Percentiles rank a stretch among this genome's conserved stretches.
Evolutionary conservation across 1,140 invertebrate species (phyloP).

Genomic region (Zaprionus gabonicus): DNA sequence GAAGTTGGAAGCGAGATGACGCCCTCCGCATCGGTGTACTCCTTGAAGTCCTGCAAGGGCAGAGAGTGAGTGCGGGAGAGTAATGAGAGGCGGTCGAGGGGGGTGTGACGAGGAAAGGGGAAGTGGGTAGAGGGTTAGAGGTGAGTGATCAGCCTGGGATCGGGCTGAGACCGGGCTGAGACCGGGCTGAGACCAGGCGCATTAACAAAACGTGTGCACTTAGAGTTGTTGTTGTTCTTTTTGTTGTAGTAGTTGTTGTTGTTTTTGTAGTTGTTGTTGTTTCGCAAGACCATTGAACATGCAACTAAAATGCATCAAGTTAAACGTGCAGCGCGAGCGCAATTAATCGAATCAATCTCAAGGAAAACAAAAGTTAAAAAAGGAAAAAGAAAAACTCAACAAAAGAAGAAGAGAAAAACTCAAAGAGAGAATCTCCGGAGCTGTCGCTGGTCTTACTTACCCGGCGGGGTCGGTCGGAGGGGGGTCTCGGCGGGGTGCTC

Average conservation of each 20-base stretch:
- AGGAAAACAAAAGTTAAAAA: constrained; percentile 12
- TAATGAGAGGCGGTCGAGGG: neutral
- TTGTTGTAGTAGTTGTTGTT: constrained; percentile 17
- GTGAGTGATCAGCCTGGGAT: neutral
- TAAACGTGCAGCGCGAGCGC: constrained; percentile 65
- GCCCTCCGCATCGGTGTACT: constrained; percentile 94
- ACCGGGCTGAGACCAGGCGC: neutral
- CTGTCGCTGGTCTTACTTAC: constrained; percentile 34
- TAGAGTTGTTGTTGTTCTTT: constrained; percentile 54
- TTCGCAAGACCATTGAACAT: constrained; percentile 50
- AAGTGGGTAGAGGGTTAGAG: neutral
- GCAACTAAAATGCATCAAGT: constrained; percentile 54
- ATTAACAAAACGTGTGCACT: constrained; percentile 25
- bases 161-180: neutral
- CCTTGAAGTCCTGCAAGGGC: constrained; percentile 91
- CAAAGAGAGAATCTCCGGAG: constrained; percentile 8
- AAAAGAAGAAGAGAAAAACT: constrained; percentile 2
- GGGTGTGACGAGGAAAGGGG: neutral
- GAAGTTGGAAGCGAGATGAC: constrained; percentile 93
- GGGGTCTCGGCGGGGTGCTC: constrained; percentile 20
- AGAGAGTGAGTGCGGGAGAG: constrained; percentile 25
- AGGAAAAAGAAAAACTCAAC: constrained; percentile 9
- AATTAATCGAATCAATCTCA: constrained; percentile 4
- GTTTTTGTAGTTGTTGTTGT: constrained; percentile 8
- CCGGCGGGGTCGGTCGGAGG: neutral